Conservation (phyloP, 2,797 vertebrate species). For the Oceanodroma leucorhoa region DNA sequence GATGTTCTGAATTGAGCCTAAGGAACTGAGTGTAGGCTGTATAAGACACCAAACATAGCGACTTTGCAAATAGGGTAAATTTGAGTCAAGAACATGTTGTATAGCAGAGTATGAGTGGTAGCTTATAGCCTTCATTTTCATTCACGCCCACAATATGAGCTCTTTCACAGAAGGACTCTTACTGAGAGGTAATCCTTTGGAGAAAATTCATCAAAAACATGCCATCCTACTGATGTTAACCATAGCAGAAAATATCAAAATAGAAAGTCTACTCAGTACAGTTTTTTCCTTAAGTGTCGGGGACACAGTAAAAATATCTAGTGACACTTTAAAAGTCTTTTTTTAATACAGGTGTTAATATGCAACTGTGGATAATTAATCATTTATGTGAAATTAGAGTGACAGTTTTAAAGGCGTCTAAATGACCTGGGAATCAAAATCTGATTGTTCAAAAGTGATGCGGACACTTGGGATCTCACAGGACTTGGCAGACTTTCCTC, state of each 20-base stretch:
- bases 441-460: not conserved
- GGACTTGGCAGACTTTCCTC: not conserved
- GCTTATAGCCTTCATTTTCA: constrained; percentile 40
- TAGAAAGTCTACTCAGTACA: not conserved
- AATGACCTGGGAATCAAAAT: not conserved
- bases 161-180: constrained; percentile 18
- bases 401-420: not conserved
- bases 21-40: constrained; percentile 51
- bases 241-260: not conserved
- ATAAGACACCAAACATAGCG: constrained; percentile 50
- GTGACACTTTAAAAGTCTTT: not conserved
- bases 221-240: constrained; percentile 9
- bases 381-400: not conserved
- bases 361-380: not conserved
- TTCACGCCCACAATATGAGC: constrained; percentile 44
- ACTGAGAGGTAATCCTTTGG: constrained; percentile 20
- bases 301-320: not conserved
- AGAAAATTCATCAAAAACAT: constrained; percentile 6
- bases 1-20: constrained; percentile 63
- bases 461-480: fast-evolving
- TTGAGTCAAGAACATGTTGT: constrained; percentile 59
- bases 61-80: constrained; percentile 58
- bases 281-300: not conserved
- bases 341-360: not conserved
- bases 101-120: constrained; percentile 49